A percentile compares a stretch with the other conserved stretches of the same genome.
These are phyloP conservation scores for Craseonycteris thonglongyai DNA, from an alignment of 2,113 vertebrate genomes.

Conservation along the genomic window DNA sequence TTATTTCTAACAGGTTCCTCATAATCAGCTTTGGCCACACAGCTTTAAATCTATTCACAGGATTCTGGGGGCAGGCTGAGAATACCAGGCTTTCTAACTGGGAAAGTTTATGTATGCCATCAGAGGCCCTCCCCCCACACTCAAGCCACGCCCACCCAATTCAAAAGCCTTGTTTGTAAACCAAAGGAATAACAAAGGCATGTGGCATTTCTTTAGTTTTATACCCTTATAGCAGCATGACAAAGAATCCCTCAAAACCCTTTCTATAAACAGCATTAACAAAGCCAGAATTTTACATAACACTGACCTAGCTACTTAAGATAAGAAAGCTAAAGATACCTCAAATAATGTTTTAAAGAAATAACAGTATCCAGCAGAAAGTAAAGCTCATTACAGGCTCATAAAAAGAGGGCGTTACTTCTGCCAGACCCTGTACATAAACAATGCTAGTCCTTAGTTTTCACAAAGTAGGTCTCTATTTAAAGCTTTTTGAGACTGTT, in stretches of 20 bases:
- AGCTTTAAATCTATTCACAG: neutral
- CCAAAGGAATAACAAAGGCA: neutral
- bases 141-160: neutral
- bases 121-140: neutral
- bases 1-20: neutral
- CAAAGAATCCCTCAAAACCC: neutral
- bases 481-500: neutral
- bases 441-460: neutral
- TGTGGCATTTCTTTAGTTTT: neutral
- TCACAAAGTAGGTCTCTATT: neutral
- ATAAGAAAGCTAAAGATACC: neutral
- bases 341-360: conserved; percentile 20
- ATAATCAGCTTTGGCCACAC: neutral
- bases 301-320: neutral
- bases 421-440: no score
- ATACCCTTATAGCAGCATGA: neutral
- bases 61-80: neutral
- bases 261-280: neutral
- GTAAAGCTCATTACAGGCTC: no score
- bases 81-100: neutral
- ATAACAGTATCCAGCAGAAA: no score
- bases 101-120: neutral
- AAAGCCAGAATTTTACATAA: neutral
- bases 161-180: neutral
- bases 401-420: no score